A percentile compares a stretch with the other conserved stretches of the same genome.
Evolutionary conservation across 2,113 vertebrate species (phyloP).

Genomic region (Petrocephalus zakoni): DNA sequence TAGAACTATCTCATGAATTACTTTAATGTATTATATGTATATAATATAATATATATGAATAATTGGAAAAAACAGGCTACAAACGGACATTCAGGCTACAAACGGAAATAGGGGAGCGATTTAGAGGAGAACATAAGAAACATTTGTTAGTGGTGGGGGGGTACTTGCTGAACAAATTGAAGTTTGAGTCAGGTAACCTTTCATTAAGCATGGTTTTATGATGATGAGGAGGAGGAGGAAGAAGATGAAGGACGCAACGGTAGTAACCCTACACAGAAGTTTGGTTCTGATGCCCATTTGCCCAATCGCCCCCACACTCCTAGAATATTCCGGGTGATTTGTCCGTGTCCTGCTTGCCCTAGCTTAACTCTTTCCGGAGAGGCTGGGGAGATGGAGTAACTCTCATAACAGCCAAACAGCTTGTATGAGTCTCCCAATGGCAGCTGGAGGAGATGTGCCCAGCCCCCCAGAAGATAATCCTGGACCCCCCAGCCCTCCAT

Average conservation of each 20-base stretch:
- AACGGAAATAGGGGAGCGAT: background rate
- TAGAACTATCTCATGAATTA: background rate
- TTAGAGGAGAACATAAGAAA: background rate
- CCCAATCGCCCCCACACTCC: background rate
- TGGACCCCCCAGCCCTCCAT: slow-evolving; percentile 40
- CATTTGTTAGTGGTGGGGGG: background rate
- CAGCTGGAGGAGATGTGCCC: slow-evolving; percentile 56
- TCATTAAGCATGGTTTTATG: background rate
- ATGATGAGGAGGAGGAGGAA: background rate
- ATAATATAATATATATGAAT: too few species aligned
- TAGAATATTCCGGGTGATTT: slow-evolving; percentile 39
- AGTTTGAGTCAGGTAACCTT: background rate
- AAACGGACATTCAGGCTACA: background rate
- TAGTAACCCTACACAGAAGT: background rate
- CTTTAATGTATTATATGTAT: too few species aligned
- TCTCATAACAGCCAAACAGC: slow-evolving; percentile 52
- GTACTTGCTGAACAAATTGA: background rate
- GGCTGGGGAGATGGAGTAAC: slow-evolving; percentile 43
- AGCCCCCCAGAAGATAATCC: slow-evolving; percentile 37
- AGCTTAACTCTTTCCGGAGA: slow-evolving; percentile 24
- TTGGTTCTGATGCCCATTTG: background rate
- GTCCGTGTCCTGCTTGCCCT: slow-evolving; percentile 31
- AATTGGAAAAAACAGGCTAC: background rate
- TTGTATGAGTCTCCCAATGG: slow-evolving; percentile 63
- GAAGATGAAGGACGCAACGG: background rate